A percentile compares a stretch with the other conserved stretches of the same genome.
Conservation (phyloP, 2,113 vertebrate species). For the Ctenomys sociabilis region DNA sequence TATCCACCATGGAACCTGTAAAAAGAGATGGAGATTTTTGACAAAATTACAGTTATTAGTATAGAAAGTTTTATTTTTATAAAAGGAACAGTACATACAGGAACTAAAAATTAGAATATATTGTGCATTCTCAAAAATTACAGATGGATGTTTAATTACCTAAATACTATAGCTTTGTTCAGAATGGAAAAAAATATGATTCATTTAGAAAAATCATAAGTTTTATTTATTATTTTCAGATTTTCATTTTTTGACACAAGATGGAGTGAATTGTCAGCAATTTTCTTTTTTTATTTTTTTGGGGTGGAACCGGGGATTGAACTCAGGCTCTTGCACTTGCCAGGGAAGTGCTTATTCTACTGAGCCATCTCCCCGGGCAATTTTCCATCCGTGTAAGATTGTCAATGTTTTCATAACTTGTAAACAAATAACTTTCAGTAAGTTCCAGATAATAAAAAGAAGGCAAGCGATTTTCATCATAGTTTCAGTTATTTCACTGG, state of each 20-base stretch:
- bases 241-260: background rate
- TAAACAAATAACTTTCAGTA: background rate
- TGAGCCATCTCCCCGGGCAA: no score
- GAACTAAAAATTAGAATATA: slow-evolving; percentile 16
- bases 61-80: slow-evolving; percentile 38
- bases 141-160: background rate
- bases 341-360: no score
- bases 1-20: slow-evolving; percentile 21
- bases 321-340: no score
- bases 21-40: background rate
- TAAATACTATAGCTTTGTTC: background rate
- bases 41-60: slow-evolving; percentile 25
- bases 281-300: no score
- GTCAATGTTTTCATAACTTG: background rate
- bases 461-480: background rate
- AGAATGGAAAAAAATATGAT: background rate
- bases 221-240: background rate
- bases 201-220: background rate
- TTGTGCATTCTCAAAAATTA: background rate
- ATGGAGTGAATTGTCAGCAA: background rate
- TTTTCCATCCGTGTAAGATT: background rate
- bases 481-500: background rate
- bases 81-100: background rate
- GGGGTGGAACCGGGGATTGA: no score
- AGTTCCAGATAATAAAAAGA: background rate